Evolutionary conservation across 2,888 invertebrate species (phyloP), one percentile per base, ranked within the genome.

Genomic region (Drosophila trichaetosa): DNA sequence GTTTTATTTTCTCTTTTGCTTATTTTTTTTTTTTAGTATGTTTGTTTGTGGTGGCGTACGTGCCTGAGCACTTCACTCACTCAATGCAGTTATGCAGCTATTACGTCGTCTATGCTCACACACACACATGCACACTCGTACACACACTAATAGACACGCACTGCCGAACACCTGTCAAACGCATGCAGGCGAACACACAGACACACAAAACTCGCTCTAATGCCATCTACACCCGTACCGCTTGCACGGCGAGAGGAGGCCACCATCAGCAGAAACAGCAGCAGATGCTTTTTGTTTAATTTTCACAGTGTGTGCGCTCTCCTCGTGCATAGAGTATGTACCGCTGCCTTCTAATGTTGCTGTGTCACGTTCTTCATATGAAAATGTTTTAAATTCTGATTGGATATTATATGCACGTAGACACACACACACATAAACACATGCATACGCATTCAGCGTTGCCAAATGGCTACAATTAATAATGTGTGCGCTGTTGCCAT

Each of bases 321-420:
- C 18, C 18, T 11, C 4, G 10, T 21, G 16, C 21, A 18, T 18
- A 36, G 34, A 11, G 31, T 61, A 49, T 24, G 36, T 69, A 29
- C 46, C 61, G 53, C 68, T 71, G 46, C 67, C 74, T 75, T 56
- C 69, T 72, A 78, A 75, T 83, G 71, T 76, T 83, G 80, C 86
- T 83, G 79, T 66, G 79, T 87, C 89, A 90, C 76, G 85, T 90
- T 89, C 62, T 63, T 69, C 67, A 57, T 75, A 79, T 79, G 65
- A 79, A 83, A 86, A 86, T 87, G 82, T 76, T 81, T 89, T 58
- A 90, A 83, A 89, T 87, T 90, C 90, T 83, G 87, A 81, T 90
- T 86, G 81, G 69, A 54, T 69, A 54, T 66, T 54, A 62, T 57
- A 42, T 34, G 40, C 18, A 49, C 16, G 27, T 48, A 51, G 46